phyloP scores from a whole-genome alignment of 2,797 vertebrate species.

The Megaceryle alcyon region DNA sequence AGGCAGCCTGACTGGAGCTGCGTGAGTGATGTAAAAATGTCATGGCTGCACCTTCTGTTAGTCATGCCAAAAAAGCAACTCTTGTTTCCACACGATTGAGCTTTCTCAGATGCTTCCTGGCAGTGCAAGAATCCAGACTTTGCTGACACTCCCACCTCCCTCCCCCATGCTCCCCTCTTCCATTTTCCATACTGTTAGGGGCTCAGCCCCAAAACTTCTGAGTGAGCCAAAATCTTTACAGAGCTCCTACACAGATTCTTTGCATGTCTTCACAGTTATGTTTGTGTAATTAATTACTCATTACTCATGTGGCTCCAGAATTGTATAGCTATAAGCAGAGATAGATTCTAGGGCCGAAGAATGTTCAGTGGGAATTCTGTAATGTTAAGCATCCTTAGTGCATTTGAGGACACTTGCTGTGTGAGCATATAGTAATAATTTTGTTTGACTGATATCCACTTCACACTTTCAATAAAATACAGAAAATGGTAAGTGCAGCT shows the following conservation, averaged over 20 bases:
- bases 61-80: neutral
- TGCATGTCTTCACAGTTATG: constrained; percentile 12
- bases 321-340: neutral
- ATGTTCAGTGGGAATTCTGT: constrained; percentile 28
- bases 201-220: neutral
- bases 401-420: constrained; percentile 43
- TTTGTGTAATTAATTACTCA: constrained; percentile 44
- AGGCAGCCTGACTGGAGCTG: neutral
- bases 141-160: neutral
- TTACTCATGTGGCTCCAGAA: constrained; percentile 18
- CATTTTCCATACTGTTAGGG: neutral
- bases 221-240: constrained; percentile 13
- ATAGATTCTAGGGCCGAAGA: neutral
- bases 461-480: constrained; percentile 56
- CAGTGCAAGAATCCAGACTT: neutral
- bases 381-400: constrained; percentile 20
- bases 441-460: constrained; percentile 52
- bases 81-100: neutral
- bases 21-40: neutral
- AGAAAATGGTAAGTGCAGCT: constrained; percentile 64
- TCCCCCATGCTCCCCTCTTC: neutral
- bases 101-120: constrained; percentile 5
- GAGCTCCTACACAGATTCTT: constrained; percentile 49
- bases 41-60: neutral
- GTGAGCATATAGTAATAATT: constrained; percentile 39